Conservation (phyloP, 2,113 vertebrate genomes). For the Lepisosteus oculatus region DNA sequence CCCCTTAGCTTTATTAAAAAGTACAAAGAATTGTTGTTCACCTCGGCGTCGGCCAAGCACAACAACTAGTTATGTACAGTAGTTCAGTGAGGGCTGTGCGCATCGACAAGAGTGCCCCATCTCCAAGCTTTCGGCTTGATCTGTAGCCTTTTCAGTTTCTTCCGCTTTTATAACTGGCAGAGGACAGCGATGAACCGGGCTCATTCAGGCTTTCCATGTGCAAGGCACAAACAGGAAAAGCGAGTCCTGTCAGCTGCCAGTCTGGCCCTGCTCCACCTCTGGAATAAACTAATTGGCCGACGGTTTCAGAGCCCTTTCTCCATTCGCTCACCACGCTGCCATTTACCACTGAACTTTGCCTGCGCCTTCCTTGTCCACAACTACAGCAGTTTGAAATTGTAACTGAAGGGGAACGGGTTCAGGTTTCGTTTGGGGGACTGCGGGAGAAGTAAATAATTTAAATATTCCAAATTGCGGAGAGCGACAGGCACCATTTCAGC, state of each 20-base stretch:
- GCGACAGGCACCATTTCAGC: not conserved
- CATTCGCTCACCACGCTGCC: constrained; percentile 50
- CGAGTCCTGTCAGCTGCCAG: constrained; percentile 15
- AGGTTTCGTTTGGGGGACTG: constrained; percentile 22
- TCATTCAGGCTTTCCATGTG: constrained; percentile 17
- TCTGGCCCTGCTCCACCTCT: constrained; percentile 22
- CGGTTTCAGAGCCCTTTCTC: not conserved
- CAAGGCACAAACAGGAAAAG: constrained; percentile 17
- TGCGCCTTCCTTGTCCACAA: constrained; percentile 38
- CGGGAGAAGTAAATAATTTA: constrained; percentile 36
- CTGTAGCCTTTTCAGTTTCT: not conserved
- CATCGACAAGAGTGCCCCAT: too few relatives aligned
- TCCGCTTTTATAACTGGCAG: not conserved
- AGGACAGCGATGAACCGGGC: not conserved
- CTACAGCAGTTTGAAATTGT: constrained; percentile 20
- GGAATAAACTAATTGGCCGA: constrained; percentile 35
- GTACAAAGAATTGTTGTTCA: too few relatives aligned
- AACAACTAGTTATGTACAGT: too few relatives aligned
- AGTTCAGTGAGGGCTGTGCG: too few relatives aligned
- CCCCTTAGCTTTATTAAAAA: too few relatives aligned
- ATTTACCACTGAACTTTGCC: constrained; percentile 29
- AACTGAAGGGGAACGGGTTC: constrained; percentile 21
- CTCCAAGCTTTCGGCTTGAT: too few relatives aligned
- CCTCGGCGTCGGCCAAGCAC: too few relatives aligned
- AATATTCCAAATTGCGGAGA: constrained; percentile 9